Conservation (phyloP, 2,797 vertebrate species). For the Sibirionetta formosa region DNA sequence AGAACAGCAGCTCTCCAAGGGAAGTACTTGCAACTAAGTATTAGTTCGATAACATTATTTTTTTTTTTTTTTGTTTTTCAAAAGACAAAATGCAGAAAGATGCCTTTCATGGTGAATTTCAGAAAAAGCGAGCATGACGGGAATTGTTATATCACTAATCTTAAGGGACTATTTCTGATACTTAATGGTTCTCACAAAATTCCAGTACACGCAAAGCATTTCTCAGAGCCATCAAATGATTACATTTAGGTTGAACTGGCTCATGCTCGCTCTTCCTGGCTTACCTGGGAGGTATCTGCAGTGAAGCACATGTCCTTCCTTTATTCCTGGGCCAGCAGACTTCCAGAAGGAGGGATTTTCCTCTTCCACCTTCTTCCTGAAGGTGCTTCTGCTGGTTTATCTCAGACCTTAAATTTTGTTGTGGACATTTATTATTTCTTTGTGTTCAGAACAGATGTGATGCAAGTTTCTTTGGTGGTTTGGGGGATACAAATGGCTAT, state of each 20-base stretch:
- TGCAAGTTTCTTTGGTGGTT: background rate
- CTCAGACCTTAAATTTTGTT: background rate
- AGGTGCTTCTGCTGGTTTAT: background rate
- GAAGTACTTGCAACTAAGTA: background rate
- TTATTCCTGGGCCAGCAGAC: background rate
- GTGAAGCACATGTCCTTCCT: accelerated
- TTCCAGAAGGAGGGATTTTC: background rate
- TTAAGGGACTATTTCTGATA: background rate
- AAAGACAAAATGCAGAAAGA: background rate
- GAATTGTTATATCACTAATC: background rate
- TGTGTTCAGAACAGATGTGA: background rate
- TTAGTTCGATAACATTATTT: background rate
- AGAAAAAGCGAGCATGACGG: background rate
- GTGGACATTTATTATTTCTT: background rate
- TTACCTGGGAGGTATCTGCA: background rate
- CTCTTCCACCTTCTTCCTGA: background rate
- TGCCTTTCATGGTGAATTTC: background rate
- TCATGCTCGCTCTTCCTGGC: background rate
- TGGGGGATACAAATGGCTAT: background rate
- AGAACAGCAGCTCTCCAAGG: accelerated
- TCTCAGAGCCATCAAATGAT: background rate
- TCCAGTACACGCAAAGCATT: too few species aligned
- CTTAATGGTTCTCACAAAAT: background rate
- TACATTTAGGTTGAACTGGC: background rate
- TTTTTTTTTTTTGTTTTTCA: background rate